A percentile compares a stretch with the other conserved stretches of the same genome.
These are phyloP conservation scores for Meriones psammophilus DNA, from an alignment of 2,797 vertebrate species.

Conservation along the genomic window DNA sequence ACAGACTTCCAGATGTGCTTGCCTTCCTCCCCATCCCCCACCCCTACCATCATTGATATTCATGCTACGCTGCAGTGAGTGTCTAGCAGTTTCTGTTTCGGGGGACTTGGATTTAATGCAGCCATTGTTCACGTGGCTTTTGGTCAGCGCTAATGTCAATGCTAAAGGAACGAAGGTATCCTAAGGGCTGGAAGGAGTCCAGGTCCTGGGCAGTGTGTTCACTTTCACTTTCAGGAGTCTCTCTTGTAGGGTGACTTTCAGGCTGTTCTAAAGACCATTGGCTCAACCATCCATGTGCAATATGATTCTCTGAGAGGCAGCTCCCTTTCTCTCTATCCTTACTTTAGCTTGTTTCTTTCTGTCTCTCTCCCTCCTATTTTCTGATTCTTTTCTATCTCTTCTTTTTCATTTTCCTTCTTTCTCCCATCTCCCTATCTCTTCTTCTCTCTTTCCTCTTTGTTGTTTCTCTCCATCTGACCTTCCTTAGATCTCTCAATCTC, in stretches of 20 bases:
- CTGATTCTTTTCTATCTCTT: no score
- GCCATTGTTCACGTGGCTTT: neutral
- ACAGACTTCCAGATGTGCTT: neutral
- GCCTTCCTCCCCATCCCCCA: neutral
- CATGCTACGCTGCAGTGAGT: fast-evolving
- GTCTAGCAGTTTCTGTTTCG: neutral
- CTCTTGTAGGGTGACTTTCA: neutral
- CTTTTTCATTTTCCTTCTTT: neutral
- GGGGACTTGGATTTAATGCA: neutral
- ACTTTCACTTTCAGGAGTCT: neutral
- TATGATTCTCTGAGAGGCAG: neutral
- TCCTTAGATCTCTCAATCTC: no score
- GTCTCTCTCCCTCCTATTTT: neutral
- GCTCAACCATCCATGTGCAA: neutral
- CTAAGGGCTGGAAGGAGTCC: neutral
- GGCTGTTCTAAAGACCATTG: neutral
- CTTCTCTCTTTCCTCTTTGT: neutral
- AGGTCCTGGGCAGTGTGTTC: neutral
- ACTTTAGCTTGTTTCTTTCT: neutral
- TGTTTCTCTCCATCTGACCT: no score
- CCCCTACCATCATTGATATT: neutral
- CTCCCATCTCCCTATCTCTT: neutral
- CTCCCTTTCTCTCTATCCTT: neutral
- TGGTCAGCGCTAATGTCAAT: neutral
- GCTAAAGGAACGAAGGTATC: neutral